These are phyloP conservation scores for Pectinophora gossypiella DNA, from an alignment of 1,140 invertebrate genomes.

Conservation along the genomic window DNA sequence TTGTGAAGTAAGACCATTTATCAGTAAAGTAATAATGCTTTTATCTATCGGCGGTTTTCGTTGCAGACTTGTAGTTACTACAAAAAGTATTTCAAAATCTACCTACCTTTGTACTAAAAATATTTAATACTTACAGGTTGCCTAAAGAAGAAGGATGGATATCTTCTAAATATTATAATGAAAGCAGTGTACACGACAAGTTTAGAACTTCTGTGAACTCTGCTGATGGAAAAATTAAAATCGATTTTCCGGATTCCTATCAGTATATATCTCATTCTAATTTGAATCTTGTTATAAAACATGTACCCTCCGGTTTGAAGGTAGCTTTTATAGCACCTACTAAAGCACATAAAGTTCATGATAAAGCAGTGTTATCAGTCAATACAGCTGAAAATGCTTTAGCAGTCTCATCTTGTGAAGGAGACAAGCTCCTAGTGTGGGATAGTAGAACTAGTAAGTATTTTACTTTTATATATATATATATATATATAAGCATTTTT, in stretches of 20 bases:
- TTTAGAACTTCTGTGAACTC: slow-evolving; percentile 44
- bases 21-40: too few relatives aligned
- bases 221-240: slow-evolving; percentile 56
- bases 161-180: slow-evolving; percentile 61
- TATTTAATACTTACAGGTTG: slow-evolving; percentile 49
- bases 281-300: slow-evolving; percentile 57
- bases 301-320: slow-evolving; percentile 51
- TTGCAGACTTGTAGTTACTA: too few relatives aligned
- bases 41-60: too few relatives aligned
- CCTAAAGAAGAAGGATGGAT: slow-evolving; percentile 65
- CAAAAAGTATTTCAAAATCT: too few relatives aligned
- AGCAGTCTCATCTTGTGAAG: slow-evolving; percentile 78
- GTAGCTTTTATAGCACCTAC: slow-evolving; percentile 66
- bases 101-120: neutral
- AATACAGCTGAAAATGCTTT: slow-evolving; percentile 77
- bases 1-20: slow-evolving; percentile 57
- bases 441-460: slow-evolving; percentile 76
- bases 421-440: slow-evolving; percentile 79
- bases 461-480: too few relatives aligned
- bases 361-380: slow-evolving; percentile 71
- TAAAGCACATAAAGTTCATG: slow-evolving; percentile 60
- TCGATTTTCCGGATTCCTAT: slow-evolving; percentile 51
- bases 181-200: slow-evolving; percentile 60
- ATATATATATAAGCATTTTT: too few relatives aligned
- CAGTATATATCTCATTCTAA: slow-evolving; percentile 48